Base-by-base conservation (phyloP, 1,140 invertebrate species). In the Pogonus chalceus region DNA sequence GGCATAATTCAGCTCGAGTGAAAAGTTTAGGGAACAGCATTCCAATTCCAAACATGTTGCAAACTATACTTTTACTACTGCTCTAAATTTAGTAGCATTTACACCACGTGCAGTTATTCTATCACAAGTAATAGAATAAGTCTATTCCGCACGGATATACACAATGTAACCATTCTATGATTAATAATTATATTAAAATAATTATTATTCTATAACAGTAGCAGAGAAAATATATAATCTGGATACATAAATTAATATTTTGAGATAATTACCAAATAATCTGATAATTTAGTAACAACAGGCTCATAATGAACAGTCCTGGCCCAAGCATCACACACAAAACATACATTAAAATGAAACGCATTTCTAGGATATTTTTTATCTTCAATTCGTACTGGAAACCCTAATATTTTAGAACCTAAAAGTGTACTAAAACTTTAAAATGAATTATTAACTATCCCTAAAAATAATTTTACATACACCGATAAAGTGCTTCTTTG, bases 281-380 rank as follows among this genome's bases (percentile, higher is more conserved):
- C 87, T 0, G 90, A 89, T 46, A 97, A 79, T 68, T 96, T 96
- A 62, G 90, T 92, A 0, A 96, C 88, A 39, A 96, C 87, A 0
- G 88, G 82, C 68, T 96, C 93, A 75, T 95, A 96, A 62, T 92
- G 89, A 1, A 92, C 85, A 14, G 91, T 92, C 51, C 89, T 80
- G 0, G 89, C 85, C 73, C 85, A 85, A 24, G 85, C 83, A 63
- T 94, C 87, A 68, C 91, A 96, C 0, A 96, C 92, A 71, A 98
- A 95, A 68, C 93, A 96, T 2, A 96, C 69, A 72, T 98, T 98
- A 70, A 97, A 98, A 51, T 95, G 86, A 60, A 92, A 88, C 22
- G 90, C 87, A 76, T 98, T 97, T 56, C 95, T 76, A n/a, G 84
- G 82, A 76, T 97, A 97, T 62, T 91, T 90, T 49, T 85, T 79